A percentile compares a stretch with the other conserved stretches of the same genome.
Conservation (phyloP, 1,140 invertebrate genomes). For the Drosophila seguyi region DNA sequence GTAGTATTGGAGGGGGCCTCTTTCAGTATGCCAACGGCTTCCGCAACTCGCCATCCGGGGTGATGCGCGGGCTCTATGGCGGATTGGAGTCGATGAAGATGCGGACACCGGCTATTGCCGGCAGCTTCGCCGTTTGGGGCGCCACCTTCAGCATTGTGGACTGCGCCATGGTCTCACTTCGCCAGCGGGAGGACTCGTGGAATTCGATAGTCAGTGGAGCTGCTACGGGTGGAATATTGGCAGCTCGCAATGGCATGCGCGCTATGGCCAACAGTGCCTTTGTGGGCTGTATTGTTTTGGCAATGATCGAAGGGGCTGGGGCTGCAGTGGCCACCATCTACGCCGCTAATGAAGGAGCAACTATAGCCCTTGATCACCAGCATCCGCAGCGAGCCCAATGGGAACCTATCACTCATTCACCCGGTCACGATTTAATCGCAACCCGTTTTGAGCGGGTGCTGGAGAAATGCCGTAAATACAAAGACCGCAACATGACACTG, state of each 20-base stretch:
- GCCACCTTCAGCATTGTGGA: slow-evolving; percentile 71
- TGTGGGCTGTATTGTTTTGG: slow-evolving; percentile 66
- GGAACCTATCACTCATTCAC: slow-evolving; percentile 16
- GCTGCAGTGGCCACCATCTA: slow-evolving; percentile 69
- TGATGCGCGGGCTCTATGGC: slow-evolving; percentile 59
- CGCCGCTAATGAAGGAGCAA: slow-evolving; percentile 32
- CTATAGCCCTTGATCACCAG: not conserved
- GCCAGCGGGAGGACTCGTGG: slow-evolving; percentile 66
- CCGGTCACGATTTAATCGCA: not conserved
- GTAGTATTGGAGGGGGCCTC: slow-evolving; percentile 59
- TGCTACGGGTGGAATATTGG: slow-evolving; percentile 64
- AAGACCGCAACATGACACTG: not conserved
- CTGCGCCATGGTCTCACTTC: slow-evolving; percentile 58
- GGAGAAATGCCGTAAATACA: slow-evolving; percentile 44
- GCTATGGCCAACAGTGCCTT: slow-evolving; percentile 72
- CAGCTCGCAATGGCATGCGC: slow-evolving; percentile 64
- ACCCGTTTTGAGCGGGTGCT: slow-evolving; percentile 51
- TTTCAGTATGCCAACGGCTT: slow-evolving; percentile 67
- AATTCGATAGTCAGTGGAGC: slow-evolving; percentile 72
- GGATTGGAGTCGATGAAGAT: slow-evolving; percentile 64
- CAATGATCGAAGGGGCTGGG: slow-evolving; percentile 65
- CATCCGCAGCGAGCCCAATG: slow-evolving; percentile 41
- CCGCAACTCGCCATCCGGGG: slow-evolving; percentile 56
- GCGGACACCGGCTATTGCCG: slow-evolving; percentile 66
- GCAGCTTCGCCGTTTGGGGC: slow-evolving; percentile 71